Percentiles rank a stretch among this genome's conserved stretches.
Conservation (phyloP, 2,113 vertebrate genomes). For the Suncus etruscus region DNA sequence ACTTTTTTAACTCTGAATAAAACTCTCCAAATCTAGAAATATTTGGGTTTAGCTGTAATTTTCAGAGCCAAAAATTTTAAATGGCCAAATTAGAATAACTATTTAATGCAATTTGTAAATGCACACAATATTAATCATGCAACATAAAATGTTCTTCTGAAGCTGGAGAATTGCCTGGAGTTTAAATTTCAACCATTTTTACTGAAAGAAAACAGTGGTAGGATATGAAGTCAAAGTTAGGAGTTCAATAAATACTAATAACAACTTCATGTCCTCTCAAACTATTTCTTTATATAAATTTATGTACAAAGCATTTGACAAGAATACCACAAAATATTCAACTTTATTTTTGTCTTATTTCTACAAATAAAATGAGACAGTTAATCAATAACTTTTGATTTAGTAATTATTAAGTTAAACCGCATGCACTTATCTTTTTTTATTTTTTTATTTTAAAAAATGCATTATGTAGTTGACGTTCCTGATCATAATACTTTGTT, state of each 20-base stretch:
- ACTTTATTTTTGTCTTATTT: not conserved
- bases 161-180: not conserved
- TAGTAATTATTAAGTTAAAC: not conserved
- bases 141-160: not conserved
- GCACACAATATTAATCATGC: not conserved
- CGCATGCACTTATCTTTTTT: not conserved
- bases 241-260: not conserved
- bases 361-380: not conserved
- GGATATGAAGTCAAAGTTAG: not conserved
- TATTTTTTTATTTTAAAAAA: too few relatives aligned
- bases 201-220: not conserved
- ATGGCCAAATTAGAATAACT: constrained; percentile 4
- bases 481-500: too few relatives aligned
- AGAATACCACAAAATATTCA: constrained; percentile 33
- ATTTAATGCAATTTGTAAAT: not conserved
- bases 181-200: not conserved
- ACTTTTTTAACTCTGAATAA: constrained; percentile 47
- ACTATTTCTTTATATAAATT: not conserved
- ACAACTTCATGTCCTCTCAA: not conserved
- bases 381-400: not conserved
- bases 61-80: constrained; percentile 29
- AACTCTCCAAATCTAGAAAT: constrained; percentile 36
- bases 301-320: not conserved
- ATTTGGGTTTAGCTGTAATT: constrained; percentile 17
- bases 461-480: too few relatives aligned